Evolutionary conservation across 2,888 invertebrate genomes (phyloP).

Genomic region (Drosophila mercatorum): DNA sequence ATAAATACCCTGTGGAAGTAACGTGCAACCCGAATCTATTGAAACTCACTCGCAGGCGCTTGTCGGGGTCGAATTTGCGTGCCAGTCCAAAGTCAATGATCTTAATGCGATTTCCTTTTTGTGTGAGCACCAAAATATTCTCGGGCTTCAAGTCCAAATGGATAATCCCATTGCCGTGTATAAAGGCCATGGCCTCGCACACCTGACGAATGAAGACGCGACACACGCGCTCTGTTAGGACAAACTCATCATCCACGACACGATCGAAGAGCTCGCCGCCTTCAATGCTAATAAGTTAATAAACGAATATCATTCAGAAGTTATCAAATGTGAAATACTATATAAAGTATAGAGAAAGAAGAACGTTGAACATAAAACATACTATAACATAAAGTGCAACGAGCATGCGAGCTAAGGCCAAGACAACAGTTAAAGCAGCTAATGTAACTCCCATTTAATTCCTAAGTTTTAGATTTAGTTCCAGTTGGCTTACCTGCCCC

Average conservation of each 20-base stretch:
- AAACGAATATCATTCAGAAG: background rate
- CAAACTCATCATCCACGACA: constrained; percentile 99
- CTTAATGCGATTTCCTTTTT: constrained; percentile 98
- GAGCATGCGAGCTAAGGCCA: constrained; percentile 23
- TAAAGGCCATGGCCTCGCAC: constrained; percentile 98
- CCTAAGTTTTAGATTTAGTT: constrained; percentile 24
- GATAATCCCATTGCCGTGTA: constrained; percentile 97
- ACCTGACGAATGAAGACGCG: constrained; percentile 99
- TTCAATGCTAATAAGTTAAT: constrained; percentile 89
- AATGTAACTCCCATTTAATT: constrained; percentile 7
- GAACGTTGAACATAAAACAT: constrained; percentile 5
- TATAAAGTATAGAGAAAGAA: background rate
- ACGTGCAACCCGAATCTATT: background rate
- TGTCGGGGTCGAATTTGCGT: constrained; percentile 94
- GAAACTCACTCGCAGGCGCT: constrained; percentile 90
- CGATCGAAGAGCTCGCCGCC: constrained; percentile 99
- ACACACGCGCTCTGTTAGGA: constrained; percentile 97
- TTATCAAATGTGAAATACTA: background rate
- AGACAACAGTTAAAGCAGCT: constrained; percentile 18
- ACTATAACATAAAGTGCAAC: background rate
- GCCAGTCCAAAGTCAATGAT: constrained; percentile 99
- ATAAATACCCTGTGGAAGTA: background rate
- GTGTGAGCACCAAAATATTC: constrained; percentile 98
- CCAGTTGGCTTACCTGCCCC: constrained; percentile 62
- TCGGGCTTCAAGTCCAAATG: constrained; percentile 99